Base-by-base conservation (phyloP, 2,113 vertebrate genomes). In the Percina caprodes region DNA sequence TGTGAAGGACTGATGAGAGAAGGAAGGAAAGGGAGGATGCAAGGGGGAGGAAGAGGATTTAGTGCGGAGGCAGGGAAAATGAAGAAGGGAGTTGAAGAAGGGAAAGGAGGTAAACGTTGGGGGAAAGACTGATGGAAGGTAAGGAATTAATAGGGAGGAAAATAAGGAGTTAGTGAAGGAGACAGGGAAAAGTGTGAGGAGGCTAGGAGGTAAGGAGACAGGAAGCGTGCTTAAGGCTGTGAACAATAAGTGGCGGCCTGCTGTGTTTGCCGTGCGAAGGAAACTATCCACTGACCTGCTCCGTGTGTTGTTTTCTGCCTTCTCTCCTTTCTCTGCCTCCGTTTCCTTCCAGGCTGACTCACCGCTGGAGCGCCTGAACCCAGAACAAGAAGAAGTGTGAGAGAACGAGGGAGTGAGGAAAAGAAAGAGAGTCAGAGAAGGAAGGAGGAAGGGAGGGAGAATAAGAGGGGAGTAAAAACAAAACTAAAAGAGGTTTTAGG, bases 271-370 rank as follows among this genome's bases (percentile, higher is more conserved):
- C 75, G 79, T 74, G 67, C 21, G 45, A 77, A 59, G 83, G 84
- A 90, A 93, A 90, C 83, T 48, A 90, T 91, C 83, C 69, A 72
- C 77, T 88, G 87, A 92, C 88, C 86, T 84, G 79, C 76, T 86
- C 72, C 63, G 56, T 51, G 33, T 45, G 75, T 60, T 30, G 62
- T 42, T 33, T 56, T 58, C 74, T 77, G 33, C 72, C 63, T 74
- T 76, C 79, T 87, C 82, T 84, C 74, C 77, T 88, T 77, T 91
- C 87, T 92, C 70, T 85, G 89, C 88, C 77, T 81, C 84, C 69
- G 86, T 86, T 95, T 94, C 93, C 92, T 94, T 93, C 86, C 92
- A 95, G 95, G 90, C 92, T 92, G 92, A 95, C 85, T 93, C 91
- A 92, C 78, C 71, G 52, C 86, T 52, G 71, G 83, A 89, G 85